Conservation (phyloP, 1,140 invertebrate genomes). For the Frieseomelitta varia region DNA sequence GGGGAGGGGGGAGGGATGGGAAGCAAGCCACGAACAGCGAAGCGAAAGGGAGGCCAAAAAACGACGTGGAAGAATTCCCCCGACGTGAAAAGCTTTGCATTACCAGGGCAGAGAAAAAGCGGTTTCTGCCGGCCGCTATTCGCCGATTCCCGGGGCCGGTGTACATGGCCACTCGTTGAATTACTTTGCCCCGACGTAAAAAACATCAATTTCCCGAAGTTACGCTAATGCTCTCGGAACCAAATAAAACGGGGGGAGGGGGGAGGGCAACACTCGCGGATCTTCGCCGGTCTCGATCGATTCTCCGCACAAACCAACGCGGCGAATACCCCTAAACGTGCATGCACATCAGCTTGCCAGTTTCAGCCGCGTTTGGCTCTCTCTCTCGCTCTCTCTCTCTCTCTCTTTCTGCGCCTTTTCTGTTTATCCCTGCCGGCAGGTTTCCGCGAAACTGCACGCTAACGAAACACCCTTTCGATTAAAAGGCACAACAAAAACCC, state of each 20-base stretch:
- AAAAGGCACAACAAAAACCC: not conserved
- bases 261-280: conserved; percentile 6
- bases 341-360: not conserved
- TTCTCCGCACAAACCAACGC: not conserved
- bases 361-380: too few relatives aligned
- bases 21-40: not conserved
- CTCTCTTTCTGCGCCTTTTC: not conserved
- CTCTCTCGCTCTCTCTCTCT: too few relatives aligned
- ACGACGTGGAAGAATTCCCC: conserved; percentile 16
- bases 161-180: conserved; percentile 39
- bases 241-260: conserved; percentile 2
- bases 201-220: conserved; percentile 42
- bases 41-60: conserved; percentile 12
- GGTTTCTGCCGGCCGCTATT: conserved; percentile 23
- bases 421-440: not conserved
- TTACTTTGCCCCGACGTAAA: conserved; percentile 34
- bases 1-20: too few relatives aligned
- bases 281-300: conserved; percentile 5
- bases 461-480: not conserved
- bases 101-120: conserved; percentile 34
- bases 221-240: conserved; percentile 37
- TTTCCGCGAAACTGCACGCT: not conserved
- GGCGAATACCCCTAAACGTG: too few relatives aligned
- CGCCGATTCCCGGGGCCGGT: conserved; percentile 19
- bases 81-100: conserved; percentile 34